Base-by-base conservation (phyloP, 2,888 invertebrate species). In the Limnephilus auricula region DNA sequence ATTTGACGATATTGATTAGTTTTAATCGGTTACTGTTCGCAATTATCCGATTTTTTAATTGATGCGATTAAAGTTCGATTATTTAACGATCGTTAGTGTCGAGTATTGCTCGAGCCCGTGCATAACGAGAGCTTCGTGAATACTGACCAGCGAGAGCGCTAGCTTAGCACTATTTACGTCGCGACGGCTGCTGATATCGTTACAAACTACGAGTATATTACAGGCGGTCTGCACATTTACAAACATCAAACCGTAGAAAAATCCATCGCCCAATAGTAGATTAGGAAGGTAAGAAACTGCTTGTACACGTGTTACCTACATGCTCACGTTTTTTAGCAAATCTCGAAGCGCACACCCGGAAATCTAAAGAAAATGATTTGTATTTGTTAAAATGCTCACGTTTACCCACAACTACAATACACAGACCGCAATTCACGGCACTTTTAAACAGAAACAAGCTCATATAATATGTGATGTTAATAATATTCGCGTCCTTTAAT, bases 71-170 rank as follows among this genome's bases (percentile, higher is more conserved):
- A 65, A 65, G 65, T 65, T 65, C 65, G n/a, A 65, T 65, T 65
- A n/a, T 9, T 65, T 65, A n/a, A 25, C 65, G 65, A 65, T 65
- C 25, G 65, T 2, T 6, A 65, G 82, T 32, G 82, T 82, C 25
- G 82, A 82, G 82, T 82, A 82, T 82, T 32, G 82, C 65, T 85
- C 85, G 50, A 85, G 50, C 85, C 85, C 85, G 85, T 50, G 30
- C 85, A 37, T 78, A 15, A 2, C 87, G 87, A 87, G 87, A 87
- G 50, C 87, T 32, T 78, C 31, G 6, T 34, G 87, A 31, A 50
- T 78, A 87, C 87, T 87, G 87, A 65, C 65, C 65, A 34, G 25
- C 30, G 34, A 31, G 25, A 78, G 15, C 50, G 87, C 45, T 30
- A 31, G 50, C 78, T 32, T 31, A 12, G 18, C 87, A 87, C 87